Evolutionary conservation across 2,888 invertebrate species (phyloP), one percentile per base, ranked within the genome.

Genomic region (Fragum fragum): DNA sequence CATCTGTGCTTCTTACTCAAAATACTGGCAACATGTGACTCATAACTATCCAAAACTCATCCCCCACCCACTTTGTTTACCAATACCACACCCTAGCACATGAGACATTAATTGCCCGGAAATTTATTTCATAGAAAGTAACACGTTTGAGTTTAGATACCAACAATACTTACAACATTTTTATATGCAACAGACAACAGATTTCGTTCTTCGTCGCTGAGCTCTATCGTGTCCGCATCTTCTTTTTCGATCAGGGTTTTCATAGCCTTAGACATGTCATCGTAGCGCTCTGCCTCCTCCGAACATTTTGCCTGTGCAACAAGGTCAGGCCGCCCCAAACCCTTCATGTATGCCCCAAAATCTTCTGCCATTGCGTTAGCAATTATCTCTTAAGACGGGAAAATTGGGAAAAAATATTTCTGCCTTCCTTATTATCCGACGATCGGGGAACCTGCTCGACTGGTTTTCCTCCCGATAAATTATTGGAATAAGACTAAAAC

Each of bases 251-350:
- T 99, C 94, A 99, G 98, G 94, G 97, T 97, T 96, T 98, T 99
- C 99, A 99, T 99, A 95, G 98, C 98, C 93, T 97, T 97, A 94
- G 99, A 98, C 99, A 99, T 99, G 96, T 99, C 99, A 96, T 99
- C 98, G 95, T 98, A 99, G 69, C 95, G 97, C 96, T 99, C 99
- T 89, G 99, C 99, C 96, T 99, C 99, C 96, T 99, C 99, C 95
- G 99, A 98, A 95, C 99, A 96, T 96, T 99, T 99, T 95, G 99
- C 99, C 96, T 21, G 21, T 14, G 14, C 1, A 21, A 71, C 32
- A 18, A 55, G 21, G 6, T 71, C 55, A 16, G 1, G 5, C 29
- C 52, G 26, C 11, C 18, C 32, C 53, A 16, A n/a, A 9, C 18
- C 23, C 2, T 39, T 39, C 18, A 32, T 5, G n/a, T 39, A 36